These are phyloP conservation scores for Pachydiplax longipennis DNA, from an alignment of 2,888 invertebrate species.

Conservation along the genomic window DNA sequence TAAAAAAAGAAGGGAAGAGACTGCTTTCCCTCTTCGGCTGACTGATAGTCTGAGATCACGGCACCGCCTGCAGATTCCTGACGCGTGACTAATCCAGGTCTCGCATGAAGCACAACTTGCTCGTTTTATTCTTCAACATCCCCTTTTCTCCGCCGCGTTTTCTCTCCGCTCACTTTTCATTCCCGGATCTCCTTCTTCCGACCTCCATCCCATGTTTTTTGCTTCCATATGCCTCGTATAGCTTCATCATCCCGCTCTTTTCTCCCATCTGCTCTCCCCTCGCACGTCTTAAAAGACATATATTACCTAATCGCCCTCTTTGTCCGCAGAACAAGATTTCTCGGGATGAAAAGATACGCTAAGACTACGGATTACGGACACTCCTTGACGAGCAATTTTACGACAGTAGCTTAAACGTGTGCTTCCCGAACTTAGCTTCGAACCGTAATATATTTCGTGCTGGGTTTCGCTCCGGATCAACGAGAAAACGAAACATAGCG, in stretches of 20 bases:
- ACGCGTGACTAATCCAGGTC: conserved; percentile 22
- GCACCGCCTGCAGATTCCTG: conserved; percentile 9
- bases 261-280: not conserved
- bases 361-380: too few species aligned
- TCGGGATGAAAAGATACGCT: too few species aligned
- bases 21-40: not conserved
- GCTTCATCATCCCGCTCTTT: not conserved
- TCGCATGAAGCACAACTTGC: not conserved
- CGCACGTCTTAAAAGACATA: not conserved
- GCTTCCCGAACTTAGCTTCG: too few species aligned
- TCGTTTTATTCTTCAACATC: not conserved
- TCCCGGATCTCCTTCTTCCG: not conserved
- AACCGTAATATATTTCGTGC: too few species aligned
- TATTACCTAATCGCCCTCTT: too few species aligned
- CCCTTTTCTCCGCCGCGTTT: not conserved
- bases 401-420: too few species aligned
- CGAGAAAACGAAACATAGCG: too few species aligned
- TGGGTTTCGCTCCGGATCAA: too few species aligned
- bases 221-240: not conserved
- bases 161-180: not conserved
- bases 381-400: too few species aligned
- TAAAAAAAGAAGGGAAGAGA: not conserved
- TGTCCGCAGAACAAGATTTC: too few species aligned
- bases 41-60: conserved; percentile 20
- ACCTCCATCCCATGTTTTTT: not conserved